Base-by-base conservation (phyloP, 2,888 invertebrate genomes). In the Erynnis tages region DNA sequence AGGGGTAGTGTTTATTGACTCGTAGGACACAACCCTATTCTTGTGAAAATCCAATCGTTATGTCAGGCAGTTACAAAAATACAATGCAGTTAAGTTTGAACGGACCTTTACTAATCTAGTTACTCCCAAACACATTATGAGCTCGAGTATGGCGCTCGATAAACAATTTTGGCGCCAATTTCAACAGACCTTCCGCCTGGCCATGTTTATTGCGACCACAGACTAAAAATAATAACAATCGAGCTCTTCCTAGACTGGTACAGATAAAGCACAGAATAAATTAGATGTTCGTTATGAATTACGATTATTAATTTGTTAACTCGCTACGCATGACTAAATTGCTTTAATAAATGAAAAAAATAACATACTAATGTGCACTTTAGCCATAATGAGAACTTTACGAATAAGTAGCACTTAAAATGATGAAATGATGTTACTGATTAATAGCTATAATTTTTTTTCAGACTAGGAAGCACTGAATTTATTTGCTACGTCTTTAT, bases 121-220 rank as follows among this genome's bases (percentile, higher is more conserved):
- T 57, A 54, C 55, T 58, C 55, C 57, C 8, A 54, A 55, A 55
- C 57, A 54, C 60, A 53, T 59, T 48, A 54, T 57, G 56, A 53
- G 21, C 21, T 14, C 35, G 16, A 57, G 54, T 57, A 58, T 34
- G 57, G 57, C 43, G 46, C 49, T 38, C 35, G 49, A 47, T 38
- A 43, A 43, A 17, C 29, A 50, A 21, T 30, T 44, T 44, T 44
- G 13, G 44, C 44, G 44, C 30, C 44, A 44, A 44, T 44, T 44
- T 44, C 44, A n/a, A 44, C 44, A 44, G 41, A 43, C 17, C 41
- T 43, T 43, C 27, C 41, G 41, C 29, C 11, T 11, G 13, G 27
- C 41, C 29, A 41, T 41, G 16, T 41, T 41, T 29, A 41, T 17
- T 41, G 17, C 16, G 29, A 7, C 27, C 10, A 29, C 17, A 29